These are phyloP conservation scores for Seriola aureovittata DNA, from an alignment of 2,113 vertebrate species.

Conservation along the genomic window DNA sequence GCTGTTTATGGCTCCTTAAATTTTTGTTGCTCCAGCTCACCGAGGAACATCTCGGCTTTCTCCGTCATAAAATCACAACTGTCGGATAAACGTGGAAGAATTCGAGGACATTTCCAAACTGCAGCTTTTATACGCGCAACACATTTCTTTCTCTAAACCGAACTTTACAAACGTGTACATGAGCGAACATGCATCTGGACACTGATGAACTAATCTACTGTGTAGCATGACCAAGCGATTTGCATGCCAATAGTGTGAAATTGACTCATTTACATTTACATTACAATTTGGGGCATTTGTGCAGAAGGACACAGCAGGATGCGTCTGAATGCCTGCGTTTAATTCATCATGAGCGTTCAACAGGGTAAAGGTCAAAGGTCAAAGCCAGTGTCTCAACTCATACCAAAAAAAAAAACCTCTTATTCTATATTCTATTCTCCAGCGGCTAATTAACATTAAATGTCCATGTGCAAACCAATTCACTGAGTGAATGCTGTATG, in stretches of 20 bases:
- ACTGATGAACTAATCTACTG: constrained; percentile 37
- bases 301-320: constrained; percentile 24
- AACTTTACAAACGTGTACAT: constrained; percentile 5
- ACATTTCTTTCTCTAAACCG: constrained; percentile 14
- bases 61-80: constrained; percentile 15
- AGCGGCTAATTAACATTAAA: constrained; percentile 49
- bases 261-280: constrained; percentile 59
- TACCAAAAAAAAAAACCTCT: not conserved
- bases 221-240: constrained; percentile 45
- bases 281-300: constrained; percentile 48
- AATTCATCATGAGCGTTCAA: constrained; percentile 18
- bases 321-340: constrained; percentile 29
- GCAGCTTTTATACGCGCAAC: constrained; percentile 1
- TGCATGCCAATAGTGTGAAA: constrained; percentile 56
- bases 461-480: constrained; percentile 38
- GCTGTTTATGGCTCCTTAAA: constrained; percentile 3
- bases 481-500: constrained; percentile 51
- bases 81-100: not conserved
- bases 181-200: constrained; percentile 46
- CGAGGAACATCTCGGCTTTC: not conserved
- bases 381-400: constrained; percentile 30
- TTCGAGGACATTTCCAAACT: not conserved
- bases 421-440: constrained; percentile 4
- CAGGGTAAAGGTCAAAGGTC: constrained; percentile 30
- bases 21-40: not conserved